Evolutionary conservation across 2,113 vertebrate species (phyloP), one percentile per base, ranked within the genome.

Genomic region (Spea multiplicata): DNA sequence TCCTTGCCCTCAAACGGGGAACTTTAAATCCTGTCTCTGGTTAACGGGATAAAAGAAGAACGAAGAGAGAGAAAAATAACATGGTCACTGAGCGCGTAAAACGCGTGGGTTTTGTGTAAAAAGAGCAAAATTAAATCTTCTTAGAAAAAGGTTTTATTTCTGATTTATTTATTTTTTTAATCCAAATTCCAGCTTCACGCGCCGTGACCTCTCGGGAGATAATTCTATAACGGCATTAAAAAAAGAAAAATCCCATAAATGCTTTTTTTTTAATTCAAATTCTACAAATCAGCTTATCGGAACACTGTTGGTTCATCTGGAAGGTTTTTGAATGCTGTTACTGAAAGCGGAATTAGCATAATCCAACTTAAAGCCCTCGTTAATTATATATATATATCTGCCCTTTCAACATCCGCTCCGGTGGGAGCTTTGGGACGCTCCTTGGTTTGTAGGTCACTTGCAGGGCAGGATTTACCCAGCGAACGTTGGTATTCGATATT

Each of bases 331-430:
- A 86, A 78, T 83, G 85, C 46, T 82, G 84, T 83, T 83, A 82
- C 80, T 81, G 85, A 78, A 85, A 86, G 76, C 83, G 85, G 75
- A 88, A 88, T 86, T 86, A 88, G 83, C 82, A 89, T 91, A 90
- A 90, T 91, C 87, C 87, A 88, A 76, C 85, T 84, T 64, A 89
- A 89, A 86, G 84, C 84, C 64, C 75, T 77, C 83, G 84, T 83
- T 86, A 86, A 89, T 89, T 89, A 88, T 61, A 88, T 59, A 88
- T 59, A 83, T 85, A 85, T 83, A 81, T 66, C 84, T 85, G 84
- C 71, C 83, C 84, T 84, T 87, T 84, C 81, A 88, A 83, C 86
- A 87, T 87, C 83, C 89, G 86, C 77, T 89, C 85, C 72, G 68
- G 85, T 84, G 83, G 87, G 85, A 74, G 78, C 85, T 65, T 66